Base-by-base conservation (phyloP, 2,888 invertebrate species). In the Eugnorisma glareosa region DNA sequence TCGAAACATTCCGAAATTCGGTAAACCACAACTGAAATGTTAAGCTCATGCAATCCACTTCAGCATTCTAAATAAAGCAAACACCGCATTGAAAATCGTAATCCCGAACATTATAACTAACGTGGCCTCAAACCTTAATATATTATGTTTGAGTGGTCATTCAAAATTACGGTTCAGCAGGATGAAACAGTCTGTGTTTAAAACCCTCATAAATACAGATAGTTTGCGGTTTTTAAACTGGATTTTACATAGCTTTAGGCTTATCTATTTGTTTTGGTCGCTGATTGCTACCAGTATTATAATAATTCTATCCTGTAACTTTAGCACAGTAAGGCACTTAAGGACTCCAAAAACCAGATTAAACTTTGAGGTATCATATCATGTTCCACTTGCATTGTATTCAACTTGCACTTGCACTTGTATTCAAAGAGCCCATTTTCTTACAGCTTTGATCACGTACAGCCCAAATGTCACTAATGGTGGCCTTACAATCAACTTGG, bases 171-270 rank as follows among this genome's bases (percentile, higher is more conserved):
- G 72, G 51, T 69, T 63, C n/a, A 73, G 54, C 24, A 0, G 11
- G 40, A 18, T 21, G 67, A 45, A 51, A 28, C 54, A 64, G 74
- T 24, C 37, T 31, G 73, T 61, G 57, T 54, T 48, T 24, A 66
- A 66, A 45, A 59, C 79, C 82, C 73, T 83, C 67, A 68, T 83
- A 83, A 73, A 82, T 82, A 73, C 61, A 3, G 63, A 64, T 24
- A 54, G 66, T 82, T 81, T 73, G 82, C 13, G 78, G 83, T 70
- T 71, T 69, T 61, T 35, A 51, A 57, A 67, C 67, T 15, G 59
- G 37, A 31, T 78, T 51, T 51, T 13, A 61, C 40, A 61, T 37
- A n/a, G 35, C 24, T 73, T 51, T 37, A 69, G 21, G 21, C 3
- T 59, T 31, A 73, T 57, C 61, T 69, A 77, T 70, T 70, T 51